Conservation (phyloP, 2,797 vertebrate genomes). For the Bucorvus abyssinicus region DNA sequence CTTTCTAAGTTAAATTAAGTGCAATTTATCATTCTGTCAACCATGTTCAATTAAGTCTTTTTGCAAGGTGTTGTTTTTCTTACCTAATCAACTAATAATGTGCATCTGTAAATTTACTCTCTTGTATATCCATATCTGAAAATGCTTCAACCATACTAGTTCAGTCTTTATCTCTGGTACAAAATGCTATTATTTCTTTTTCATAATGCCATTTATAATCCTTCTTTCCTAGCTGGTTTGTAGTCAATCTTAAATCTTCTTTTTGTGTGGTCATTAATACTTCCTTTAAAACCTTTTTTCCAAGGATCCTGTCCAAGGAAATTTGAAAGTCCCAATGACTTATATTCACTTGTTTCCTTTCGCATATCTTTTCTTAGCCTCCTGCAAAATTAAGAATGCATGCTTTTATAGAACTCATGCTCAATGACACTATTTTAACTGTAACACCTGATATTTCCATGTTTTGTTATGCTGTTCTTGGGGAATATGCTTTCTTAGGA, state of each 20-base stretch:
- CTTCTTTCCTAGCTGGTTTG: background rate
- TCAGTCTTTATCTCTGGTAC: background rate
- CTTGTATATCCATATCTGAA: background rate
- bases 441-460: background rate
- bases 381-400: background rate
- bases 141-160: background rate
- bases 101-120: background rate
- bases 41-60: background rate
- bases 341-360: background rate
- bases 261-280: background rate
- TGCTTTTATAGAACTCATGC: background rate
- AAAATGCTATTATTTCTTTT: background rate
- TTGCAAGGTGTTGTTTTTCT: background rate
- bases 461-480: background rate
- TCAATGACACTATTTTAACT: background rate
- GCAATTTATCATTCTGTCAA: background rate
- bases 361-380: background rate
- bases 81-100: background rate
- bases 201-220: background rate
- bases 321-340: background rate
- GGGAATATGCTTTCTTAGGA: background rate
- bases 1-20: background rate
- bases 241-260: background rate
- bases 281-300: background rate
- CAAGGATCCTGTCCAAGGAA: background rate